A percentile compares a stretch with the other conserved stretches of the same genome.
Evolutionary conservation across 2,888 invertebrate species (phyloP).

Genomic region (Hirtodrosophila confusa): DNA sequence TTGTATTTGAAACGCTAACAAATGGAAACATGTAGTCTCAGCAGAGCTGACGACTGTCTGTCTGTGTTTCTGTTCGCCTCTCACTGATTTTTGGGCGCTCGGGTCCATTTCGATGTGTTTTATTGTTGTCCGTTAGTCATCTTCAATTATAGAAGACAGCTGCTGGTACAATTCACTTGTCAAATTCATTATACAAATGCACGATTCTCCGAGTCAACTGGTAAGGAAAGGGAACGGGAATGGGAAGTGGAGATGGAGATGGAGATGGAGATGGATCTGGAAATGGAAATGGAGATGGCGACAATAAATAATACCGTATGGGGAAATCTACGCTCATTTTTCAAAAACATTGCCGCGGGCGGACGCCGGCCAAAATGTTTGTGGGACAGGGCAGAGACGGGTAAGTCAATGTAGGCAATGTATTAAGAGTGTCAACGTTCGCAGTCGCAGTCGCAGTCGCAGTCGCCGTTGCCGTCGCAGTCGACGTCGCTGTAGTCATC

Average conservation of each 20-base stretch:
- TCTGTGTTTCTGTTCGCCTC: too few species aligned
- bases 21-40: too few species aligned
- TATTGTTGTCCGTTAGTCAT: conserved; percentile 26
- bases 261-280: neutral
- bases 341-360: conserved; percentile 72
- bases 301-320: conserved; percentile 73
- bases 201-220: conserved; percentile 16
- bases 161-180: conserved; percentile 54
- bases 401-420: conserved; percentile 30
- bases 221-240: neutral
- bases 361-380: conserved; percentile 25
- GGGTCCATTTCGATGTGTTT: neutral
- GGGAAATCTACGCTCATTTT: conserved; percentile 70
- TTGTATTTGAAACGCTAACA: too few species aligned
- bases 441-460: conserved; percentile 17
- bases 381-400: conserved; percentile 1
- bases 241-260: neutral
- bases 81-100: too few species aligned
- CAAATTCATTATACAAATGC: conserved; percentile 72
- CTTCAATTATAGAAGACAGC: conserved; percentile 57
- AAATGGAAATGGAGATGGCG: conserved; percentile 33
- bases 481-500: conserved; percentile 53
- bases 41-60: too few species aligned
- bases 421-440: conserved; percentile 57
- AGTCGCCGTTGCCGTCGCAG: neutral